Conservation (phyloP, 23 tunicate species). For the Oikopleura dioica region DNA sequence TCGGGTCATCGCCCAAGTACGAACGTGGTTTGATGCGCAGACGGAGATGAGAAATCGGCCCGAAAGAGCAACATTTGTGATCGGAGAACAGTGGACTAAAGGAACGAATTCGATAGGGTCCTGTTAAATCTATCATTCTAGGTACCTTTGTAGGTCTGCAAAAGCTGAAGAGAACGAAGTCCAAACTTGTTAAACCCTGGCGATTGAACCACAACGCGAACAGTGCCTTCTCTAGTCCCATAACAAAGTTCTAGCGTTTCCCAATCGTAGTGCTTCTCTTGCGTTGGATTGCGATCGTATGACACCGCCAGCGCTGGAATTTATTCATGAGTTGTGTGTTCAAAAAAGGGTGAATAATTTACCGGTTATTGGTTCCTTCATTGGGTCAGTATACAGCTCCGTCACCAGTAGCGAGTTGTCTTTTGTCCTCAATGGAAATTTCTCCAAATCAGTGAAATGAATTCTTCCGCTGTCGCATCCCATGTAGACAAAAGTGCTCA, state of each 20-base stretch:
- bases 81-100: conserved; percentile 69
- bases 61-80: conserved; percentile 46
- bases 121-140: too few species aligned
- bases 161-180: conserved; percentile 34
- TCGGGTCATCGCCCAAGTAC: conserved; percentile 87
- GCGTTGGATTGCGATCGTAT: conserved; percentile 9
- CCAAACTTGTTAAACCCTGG: conserved; percentile 92
- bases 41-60: conserved; percentile 65
- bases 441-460: conserved; percentile 50
- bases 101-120: too few species aligned
- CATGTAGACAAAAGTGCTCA: neutral
- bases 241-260: conserved; percentile 88
- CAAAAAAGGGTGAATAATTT: too few species aligned
- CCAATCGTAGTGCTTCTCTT: conserved; percentile 19
- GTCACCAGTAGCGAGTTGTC: conserved; percentile 81
- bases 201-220: conserved; percentile 77
- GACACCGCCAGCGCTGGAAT: neutral
- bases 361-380: conserved; percentile 43
- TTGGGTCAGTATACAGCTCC: conserved; percentile 49
- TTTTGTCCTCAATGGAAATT: conserved; percentile 62
- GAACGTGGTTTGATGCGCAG: conserved; percentile 74
- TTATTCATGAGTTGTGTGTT: neutral
- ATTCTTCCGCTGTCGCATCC: neutral
- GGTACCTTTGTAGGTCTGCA: conserved; percentile 79
- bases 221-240: conserved; percentile 66